Base-by-base conservation (phyloP, 2,888 invertebrate species). In the Melangyna quadrimaculata region DNA sequence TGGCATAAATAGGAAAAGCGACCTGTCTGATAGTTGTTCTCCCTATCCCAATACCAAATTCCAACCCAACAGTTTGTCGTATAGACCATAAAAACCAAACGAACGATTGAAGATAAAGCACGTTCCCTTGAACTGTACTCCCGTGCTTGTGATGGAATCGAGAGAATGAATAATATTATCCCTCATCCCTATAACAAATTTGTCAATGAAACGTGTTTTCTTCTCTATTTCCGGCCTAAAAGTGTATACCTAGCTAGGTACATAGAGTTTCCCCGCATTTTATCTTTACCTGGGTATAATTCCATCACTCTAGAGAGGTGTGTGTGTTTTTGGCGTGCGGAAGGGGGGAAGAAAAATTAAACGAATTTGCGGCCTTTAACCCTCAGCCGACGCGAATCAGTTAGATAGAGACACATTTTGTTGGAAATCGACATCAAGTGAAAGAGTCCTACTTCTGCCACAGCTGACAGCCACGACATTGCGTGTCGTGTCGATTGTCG, bases 121-220 rank as follows among this genome's bases (percentile, higher is more conserved):
- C 80, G 86, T 78, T 73, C 55, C 65, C 67, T 40, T 35, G 57
- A 45, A 37, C 17, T 37, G 12, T 51, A 19, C n/a, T 43, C 51
- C 19, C 14, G 35, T 45, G 78, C 67, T 67, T 17, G 35, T 45
- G 78, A 72, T 67, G 61, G 40, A 53, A 78, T 65, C 74, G 48
- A 48, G 17, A n/a, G 70, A 79, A 74, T 48, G 53, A 80, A 75
- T 67, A 53, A 51, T 71, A 37, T 83, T 77, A 67, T 67, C 12
- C 40, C 35, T 17, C 63, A 51, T 69, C 59, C 40, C 29, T 10
- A n/a, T n/a, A 51, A n/a, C 19, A 77, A 77, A 63, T 77, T 71
- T 77, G 81, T 67, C 75, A 81, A 81, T 78, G 72, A 55, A 78
- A 78, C 78, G 81, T 82, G 78, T 61, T 71, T 43, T 43, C 71